Conservation (phyloP, 2,113 vertebrate species). For the Periophthalmus modestus region DNA sequence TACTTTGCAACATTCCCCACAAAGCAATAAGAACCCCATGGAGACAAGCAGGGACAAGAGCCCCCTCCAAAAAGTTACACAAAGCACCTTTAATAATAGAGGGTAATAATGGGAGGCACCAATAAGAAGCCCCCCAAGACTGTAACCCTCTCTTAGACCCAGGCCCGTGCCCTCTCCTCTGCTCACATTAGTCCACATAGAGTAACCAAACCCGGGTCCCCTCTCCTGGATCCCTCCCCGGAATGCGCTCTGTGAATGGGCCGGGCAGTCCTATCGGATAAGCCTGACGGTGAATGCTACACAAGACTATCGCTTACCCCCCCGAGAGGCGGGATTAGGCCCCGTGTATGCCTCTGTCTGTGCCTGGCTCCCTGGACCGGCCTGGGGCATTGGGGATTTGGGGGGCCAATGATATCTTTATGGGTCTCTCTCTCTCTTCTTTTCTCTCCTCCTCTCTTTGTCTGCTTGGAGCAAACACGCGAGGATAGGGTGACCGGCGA, state of each 20-base stretch:
- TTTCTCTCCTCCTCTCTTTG: conserved; percentile 65
- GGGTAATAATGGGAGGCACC: background rate
- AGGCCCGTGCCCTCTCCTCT: conserved; percentile 41
- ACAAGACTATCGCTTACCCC: conserved; percentile 75
- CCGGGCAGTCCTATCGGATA: conserved; percentile 69
- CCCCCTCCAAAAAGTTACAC: too few species aligned
- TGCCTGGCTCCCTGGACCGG: conserved; percentile 37
- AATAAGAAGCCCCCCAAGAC: conserved; percentile 43
- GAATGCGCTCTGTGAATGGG: conserved; percentile 65
- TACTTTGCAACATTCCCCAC: too few species aligned
- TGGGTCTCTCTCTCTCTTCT: conserved; percentile 52
- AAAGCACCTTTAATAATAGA: too few species aligned
- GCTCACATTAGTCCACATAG: conserved; percentile 60
- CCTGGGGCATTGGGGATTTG: conserved; percentile 34
- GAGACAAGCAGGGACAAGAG: too few species aligned
- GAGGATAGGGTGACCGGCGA: conserved; percentile 47
- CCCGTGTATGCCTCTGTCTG: conserved; percentile 44
- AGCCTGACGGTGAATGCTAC: conserved; percentile 67
- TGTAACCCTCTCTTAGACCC: conserved; percentile 15
- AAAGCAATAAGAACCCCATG: too few species aligned
- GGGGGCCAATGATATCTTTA: conserved; percentile 69
- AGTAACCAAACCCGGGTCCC: conserved; percentile 58
- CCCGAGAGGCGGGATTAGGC: conserved; percentile 72
- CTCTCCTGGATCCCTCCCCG: conserved; percentile 57
- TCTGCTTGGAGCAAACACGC: conserved; percentile 68